Conservation (phyloP, 2,113 vertebrate genomes). For the Cyphomyrus plagiostoma region DNA sequence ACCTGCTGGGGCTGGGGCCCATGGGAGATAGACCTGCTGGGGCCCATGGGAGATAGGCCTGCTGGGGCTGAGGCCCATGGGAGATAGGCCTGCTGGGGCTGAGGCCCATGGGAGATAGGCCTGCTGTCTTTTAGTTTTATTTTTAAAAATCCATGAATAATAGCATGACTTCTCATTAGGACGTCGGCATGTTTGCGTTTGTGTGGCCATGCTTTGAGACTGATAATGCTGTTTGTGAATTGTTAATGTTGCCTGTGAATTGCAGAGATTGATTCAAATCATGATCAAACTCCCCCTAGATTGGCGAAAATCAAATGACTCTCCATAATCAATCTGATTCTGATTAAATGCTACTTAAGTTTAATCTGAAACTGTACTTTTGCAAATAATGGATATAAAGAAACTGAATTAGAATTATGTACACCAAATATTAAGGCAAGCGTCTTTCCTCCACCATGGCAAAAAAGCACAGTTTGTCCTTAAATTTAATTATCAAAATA, state of each 20-base stretch:
- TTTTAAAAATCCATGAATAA: not conserved
- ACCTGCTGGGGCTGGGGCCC: not conserved
- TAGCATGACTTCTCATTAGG: not conserved
- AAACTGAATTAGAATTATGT: not conserved
- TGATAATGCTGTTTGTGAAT: not conserved
- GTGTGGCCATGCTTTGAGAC: not conserved
- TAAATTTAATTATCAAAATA: not conserved
- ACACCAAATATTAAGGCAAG: not conserved
- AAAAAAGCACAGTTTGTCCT: not conserved
- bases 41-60: not conserved
- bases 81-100: not conserved
- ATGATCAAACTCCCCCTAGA: not conserved
- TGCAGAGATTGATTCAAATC: not conserved
- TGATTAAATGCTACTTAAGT: not conserved
- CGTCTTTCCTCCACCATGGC: not conserved
- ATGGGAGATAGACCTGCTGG: not conserved
- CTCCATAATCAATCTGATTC: not conserved
- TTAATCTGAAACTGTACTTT: not conserved
- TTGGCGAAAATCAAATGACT: not conserved
- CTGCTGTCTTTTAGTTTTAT: not conserved
- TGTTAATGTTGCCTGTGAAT: not conserved
- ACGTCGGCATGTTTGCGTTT: not conserved
- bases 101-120: not conserved
- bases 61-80: not conserved
- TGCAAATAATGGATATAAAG: not conserved